phyloP scores from a whole-genome alignment of 2,797 vertebrate species.

The Etheostoma nigrum region DNA sequence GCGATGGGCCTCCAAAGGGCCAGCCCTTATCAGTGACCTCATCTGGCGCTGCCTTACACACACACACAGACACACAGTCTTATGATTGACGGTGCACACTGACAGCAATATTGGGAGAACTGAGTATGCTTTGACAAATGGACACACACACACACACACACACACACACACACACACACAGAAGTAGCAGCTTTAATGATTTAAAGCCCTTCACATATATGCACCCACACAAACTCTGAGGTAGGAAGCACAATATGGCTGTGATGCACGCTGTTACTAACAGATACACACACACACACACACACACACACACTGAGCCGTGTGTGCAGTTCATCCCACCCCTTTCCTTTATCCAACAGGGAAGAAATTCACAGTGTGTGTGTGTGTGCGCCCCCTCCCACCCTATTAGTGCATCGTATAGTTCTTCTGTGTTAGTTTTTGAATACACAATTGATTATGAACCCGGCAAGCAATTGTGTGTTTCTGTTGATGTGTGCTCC shows the following conservation, averaged over 20 bases:
- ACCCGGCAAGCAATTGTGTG: slow-evolving; percentile 7
- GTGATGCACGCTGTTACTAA: slow-evolving; percentile 26
- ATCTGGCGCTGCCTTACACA: slow-evolving; percentile 60
- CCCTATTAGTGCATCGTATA: not conserved
- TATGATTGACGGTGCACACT: slow-evolving; percentile 74
- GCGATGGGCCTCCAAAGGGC: slow-evolving; percentile 72
- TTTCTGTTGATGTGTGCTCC: slow-evolving; percentile 32
- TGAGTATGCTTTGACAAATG: slow-evolving; percentile 72
- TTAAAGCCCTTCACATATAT: slow-evolving; percentile 67
- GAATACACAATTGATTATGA: too few species aligned
- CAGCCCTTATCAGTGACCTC: slow-evolving; percentile 76
- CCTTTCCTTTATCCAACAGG: slow-evolving; percentile 59
- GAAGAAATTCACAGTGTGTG: slow-evolving; percentile 55
- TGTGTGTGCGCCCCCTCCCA: slow-evolving; percentile 3
- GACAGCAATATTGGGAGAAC: slow-evolving; percentile 71
- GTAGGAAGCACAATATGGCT: slow-evolving; percentile 36
- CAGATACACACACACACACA: not conserved
- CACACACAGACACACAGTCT: slow-evolving; percentile 19
- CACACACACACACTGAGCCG: slow-evolving; percentile 8
- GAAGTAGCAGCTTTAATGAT: slow-evolving; percentile 62
- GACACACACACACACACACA: slow-evolving; percentile 15
- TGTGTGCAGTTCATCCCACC: slow-evolving; percentile 58
- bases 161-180: slow-evolving; percentile 19
- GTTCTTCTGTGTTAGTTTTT: slow-evolving; percentile 1
- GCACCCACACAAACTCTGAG: slow-evolving; percentile 61